phyloP scores from a whole-genome alignment of 2,113 vertebrate species.

The Oryctolagus cuniculus region mOryCun1.1 NC_091445.1:28737001-28737500 shows the following conservation, averaged over 20 bases:
- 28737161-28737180: too few relatives aligned
- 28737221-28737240: not conserved
- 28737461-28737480: not conserved
- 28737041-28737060: too few relatives aligned
- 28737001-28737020: too few relatives aligned
- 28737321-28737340: not conserved
- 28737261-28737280: not conserved
- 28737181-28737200: too few relatives aligned
- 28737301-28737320: not conserved
- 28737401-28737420: not conserved
- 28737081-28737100: too few relatives aligned
- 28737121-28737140: too few relatives aligned
- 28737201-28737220: not conserved
- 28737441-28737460: not conserved
- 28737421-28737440: not conserved
- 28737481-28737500: not conserved
- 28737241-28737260: not conserved
- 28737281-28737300: not conserved
- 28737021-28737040: too few relatives aligned
- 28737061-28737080: too few relatives aligned
- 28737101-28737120: too few relatives aligned
- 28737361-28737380: not conserved
- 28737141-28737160: too few relatives aligned
- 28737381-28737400: not conserved
- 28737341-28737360: not conserved